A percentile compares a stretch with the other conserved stretches of the same genome.
phyloP scores from a whole-genome alignment of 2,888 invertebrate species.

The Sesamia inferens region DNA sequence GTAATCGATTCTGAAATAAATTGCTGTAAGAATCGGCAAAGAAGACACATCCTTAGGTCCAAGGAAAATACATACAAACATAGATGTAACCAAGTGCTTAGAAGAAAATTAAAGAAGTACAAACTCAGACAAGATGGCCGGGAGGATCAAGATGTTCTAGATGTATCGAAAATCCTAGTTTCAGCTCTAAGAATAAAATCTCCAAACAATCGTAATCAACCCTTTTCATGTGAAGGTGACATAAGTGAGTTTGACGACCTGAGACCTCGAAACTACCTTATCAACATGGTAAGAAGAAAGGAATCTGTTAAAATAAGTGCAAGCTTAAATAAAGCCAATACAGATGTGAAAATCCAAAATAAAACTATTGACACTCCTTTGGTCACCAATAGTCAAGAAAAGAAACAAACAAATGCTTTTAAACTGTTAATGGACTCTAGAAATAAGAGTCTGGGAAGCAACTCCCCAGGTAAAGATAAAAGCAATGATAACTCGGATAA shows the following conservation, averaged over 20 bases:
- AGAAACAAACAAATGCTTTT: conserved; percentile 90
- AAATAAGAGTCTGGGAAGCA: conserved; percentile 91
- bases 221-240: conserved; percentile 33
- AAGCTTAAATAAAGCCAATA: conserved; percentile 43
- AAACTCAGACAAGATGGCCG: conserved; percentile 82
- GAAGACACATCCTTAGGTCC: conserved; percentile 69
- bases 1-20: conserved; percentile 51
- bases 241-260: conserved; percentile 62
- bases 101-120: conserved; percentile 83
- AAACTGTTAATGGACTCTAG: conserved; percentile 92
- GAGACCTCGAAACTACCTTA: conserved; percentile 79
- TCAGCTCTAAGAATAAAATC: conserved; percentile 79
- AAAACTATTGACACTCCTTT: conserved; percentile 44
- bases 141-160: conserved; percentile 84
- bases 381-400: conserved; percentile 68
- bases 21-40: conserved; percentile 55
- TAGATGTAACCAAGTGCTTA: conserved; percentile 77
- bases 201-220: conserved; percentile 67
- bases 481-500: conserved; percentile 68
- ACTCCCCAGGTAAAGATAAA: conserved; percentile 91
- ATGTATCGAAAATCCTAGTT: conserved; percentile 80
- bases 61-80: conserved; percentile 77
- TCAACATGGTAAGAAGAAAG: conserved; percentile 81
- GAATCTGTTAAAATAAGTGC: conserved; percentile 59
- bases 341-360: conserved; percentile 34